A percentile compares a stretch with the other conserved stretches of the same genome.
Evolutionary conservation across 2,113 vertebrate genomes (phyloP).

Genomic region (Phrynosoma platyrhinos): DNA sequence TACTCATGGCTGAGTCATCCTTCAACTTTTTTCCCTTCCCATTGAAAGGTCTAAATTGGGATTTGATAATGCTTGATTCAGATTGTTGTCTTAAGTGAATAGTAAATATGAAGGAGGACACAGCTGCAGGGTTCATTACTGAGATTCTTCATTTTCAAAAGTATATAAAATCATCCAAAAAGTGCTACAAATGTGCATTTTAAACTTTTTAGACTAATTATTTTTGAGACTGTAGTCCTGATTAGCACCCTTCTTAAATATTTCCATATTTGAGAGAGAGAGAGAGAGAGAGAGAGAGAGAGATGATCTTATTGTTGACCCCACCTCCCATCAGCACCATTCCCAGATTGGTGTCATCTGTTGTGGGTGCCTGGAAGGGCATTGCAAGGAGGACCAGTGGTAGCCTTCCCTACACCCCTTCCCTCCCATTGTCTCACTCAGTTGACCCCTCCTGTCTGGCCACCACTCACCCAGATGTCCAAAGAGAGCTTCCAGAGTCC

Average conservation of each 20-base stretch:
- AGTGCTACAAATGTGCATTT: slow-evolving; percentile 68
- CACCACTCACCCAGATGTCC: too few species aligned
- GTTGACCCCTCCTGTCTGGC: too few species aligned
- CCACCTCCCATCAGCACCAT: too few species aligned
- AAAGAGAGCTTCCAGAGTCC: too few species aligned
- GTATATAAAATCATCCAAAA: slow-evolving; percentile 73
- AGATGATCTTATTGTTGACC: too few species aligned
- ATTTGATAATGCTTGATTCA: slow-evolving; percentile 77
- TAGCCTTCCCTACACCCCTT: too few species aligned
- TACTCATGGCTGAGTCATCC: slow-evolving; percentile 74
- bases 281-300: too few species aligned
- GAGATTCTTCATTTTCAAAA: slow-evolving; percentile 72
- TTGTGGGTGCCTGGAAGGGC: too few species aligned
- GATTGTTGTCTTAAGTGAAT: slow-evolving; percentile 79
- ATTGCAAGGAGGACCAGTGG: too few species aligned
- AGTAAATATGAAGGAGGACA: slow-evolving; percentile 76
- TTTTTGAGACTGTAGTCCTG: not conserved
- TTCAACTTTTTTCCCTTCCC: slow-evolving; percentile 73
- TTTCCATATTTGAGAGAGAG: too few species aligned
- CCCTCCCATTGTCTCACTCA: too few species aligned
- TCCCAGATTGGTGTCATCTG: too few species aligned
- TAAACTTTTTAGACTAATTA: slow-evolving; percentile 52
- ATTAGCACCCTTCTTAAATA: not conserved
- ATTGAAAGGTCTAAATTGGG: slow-evolving; percentile 80
- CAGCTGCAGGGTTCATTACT: slow-evolving; percentile 79